Conservation (phyloP, 1,140 invertebrate genomes). For the Aleiodes sp. region DNA sequence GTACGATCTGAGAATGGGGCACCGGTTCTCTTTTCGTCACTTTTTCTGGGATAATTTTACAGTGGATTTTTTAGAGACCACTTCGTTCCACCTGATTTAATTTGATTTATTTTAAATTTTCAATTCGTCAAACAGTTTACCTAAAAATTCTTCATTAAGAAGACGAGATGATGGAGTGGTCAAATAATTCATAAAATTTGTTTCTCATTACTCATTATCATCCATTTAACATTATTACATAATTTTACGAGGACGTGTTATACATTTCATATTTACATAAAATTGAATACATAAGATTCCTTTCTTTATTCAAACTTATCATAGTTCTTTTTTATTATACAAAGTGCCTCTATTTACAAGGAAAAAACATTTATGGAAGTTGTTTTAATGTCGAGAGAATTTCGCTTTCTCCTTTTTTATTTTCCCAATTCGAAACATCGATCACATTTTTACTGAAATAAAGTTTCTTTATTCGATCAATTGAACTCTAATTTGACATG, state of each 20-base stretch:
- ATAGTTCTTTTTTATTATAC: neutral
- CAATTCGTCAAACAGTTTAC: neutral
- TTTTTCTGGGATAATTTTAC: conserved; percentile 36
- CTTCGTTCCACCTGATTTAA: neutral
- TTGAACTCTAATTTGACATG: no score
- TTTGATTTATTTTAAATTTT: neutral
- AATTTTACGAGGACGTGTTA: neutral
- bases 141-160: neutral
- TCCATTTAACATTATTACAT: conserved; percentile 6
- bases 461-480: no score
- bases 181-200: conserved; percentile 4
- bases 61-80: neutral
- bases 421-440: neutral
- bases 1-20: no score
- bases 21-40: conserved; percentile 27
- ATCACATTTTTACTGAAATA: no score
- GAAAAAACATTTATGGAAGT: conserved; percentile 3
- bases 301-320: neutral
- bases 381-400: neutral
- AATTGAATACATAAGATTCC: neutral
- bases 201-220: neutral
- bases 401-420: no score
- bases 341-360: conserved; percentile 4
- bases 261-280: conserved; percentile 4
- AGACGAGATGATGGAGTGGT: conserved; percentile 5